These are phyloP conservation scores for Zingel zingel DNA, from an alignment of 2,113 vertebrate genomes.

Conservation along the genomic window DNA sequence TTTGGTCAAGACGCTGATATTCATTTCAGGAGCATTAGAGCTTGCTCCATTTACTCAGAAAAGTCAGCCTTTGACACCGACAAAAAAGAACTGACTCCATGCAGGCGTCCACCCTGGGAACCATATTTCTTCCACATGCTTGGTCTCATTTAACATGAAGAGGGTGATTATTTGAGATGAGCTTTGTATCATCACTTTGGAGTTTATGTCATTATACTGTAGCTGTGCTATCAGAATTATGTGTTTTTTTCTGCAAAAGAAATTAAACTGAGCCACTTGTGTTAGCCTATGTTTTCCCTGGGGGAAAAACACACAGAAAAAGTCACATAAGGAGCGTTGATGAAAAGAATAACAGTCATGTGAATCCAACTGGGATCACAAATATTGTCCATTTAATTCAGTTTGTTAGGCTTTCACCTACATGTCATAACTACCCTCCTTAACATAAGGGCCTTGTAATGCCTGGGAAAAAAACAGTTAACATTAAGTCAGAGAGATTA, in stretches of 20 bases:
- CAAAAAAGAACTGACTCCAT: constrained; percentile 30
- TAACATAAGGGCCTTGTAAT: neutral
- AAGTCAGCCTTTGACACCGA: constrained; percentile 70
- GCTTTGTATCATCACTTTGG: neutral
- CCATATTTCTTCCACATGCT: constrained; percentile 42
- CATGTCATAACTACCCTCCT: neutral
- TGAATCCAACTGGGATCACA: neutral
- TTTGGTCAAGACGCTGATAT: constrained; percentile 85
- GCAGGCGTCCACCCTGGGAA: constrained; percentile 66
- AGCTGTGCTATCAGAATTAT: accelerated
- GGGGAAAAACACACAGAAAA: neutral
- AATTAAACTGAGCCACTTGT: neutral
- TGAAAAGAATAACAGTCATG: neutral
- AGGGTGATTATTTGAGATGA: neutral
- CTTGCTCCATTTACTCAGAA: constrained; percentile 80
- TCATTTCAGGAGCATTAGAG: constrained; percentile 86
- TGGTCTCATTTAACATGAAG: constrained; percentile 28
- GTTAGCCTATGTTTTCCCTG: neutral
- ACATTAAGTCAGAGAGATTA: neutral
- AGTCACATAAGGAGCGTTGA: neutral
- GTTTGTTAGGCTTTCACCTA: neutral
- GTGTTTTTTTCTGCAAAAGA: neutral
- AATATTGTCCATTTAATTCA: neutral
- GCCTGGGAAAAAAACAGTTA: neutral
- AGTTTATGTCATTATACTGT: neutral